Evolutionary conservation across 2,888 invertebrate species (phyloP), one percentile per base, ranked within the genome.

Genomic region (Ditula angustiorana): DNA sequence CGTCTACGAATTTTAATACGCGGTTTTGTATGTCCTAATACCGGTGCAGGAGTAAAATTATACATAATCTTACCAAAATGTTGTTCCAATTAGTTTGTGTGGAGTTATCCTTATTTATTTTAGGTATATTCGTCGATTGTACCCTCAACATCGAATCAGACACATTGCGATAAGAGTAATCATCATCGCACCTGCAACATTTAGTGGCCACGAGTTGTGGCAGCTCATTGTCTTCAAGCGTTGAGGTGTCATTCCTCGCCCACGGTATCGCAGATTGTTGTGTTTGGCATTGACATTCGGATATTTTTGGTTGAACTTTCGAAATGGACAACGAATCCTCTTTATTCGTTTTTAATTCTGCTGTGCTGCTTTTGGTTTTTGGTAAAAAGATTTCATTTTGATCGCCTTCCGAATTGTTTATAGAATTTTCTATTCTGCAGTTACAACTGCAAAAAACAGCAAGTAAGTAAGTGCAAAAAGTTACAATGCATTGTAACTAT

Each of bases 61-160:
- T n/a, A 5, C 13, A n/a, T n/a, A 13, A 24, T 23, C 81, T 80
- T 79, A 91, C 90, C 77, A 89, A 66, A 44, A 83, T 50, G 68
- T 79, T 75, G 64, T 75, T 78, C 86, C 86, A 87, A 2, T 82
- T 82, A 3, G 89, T 90, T 73, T 90, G 90, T 2, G 86, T 79
- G 52, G 60, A 63, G 1, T 67, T 68, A 64, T 81, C 75, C 49
- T 57, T 69, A 53, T 21, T 35, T 23, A 33, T 59, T 19, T 58
- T 28, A n/a, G 55, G 28, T 26, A 67, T 64, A 44, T 64, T 57
- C 11, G 21, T 41, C 47, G 24, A 30, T 19, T 11, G 41, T 21
- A 11, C 10, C 33, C 26, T 16, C 21, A 16, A 57, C 59, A 16
- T 23, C 30, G 30, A 37, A 21, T 47, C 21, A 4, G 46, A 46